These are phyloP conservation scores for Diplazon laetatorius DNA, from an alignment of 2,888 invertebrate genomes.

Conservation along the genomic window DNA sequence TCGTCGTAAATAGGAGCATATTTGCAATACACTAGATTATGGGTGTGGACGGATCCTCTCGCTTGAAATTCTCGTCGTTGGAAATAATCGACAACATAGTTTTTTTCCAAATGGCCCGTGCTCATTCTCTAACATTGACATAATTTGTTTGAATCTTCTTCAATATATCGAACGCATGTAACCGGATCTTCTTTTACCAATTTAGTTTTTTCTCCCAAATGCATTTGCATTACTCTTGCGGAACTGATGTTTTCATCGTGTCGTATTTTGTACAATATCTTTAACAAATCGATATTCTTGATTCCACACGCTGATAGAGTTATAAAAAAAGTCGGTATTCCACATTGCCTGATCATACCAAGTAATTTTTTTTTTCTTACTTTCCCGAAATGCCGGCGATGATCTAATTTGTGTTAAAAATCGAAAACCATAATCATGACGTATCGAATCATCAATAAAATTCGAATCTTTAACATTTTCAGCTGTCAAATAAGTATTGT, in stretches of 20 bases:
- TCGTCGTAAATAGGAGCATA: conserved; percentile 19
- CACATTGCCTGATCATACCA: too few species aligned
- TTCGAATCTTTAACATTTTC: neutral
- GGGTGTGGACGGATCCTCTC: conserved; percentile 25
- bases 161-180: conserved; percentile 36
- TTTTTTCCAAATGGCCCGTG: too few species aligned
- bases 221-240: conserved; percentile 25
- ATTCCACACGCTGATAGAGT: too few species aligned
- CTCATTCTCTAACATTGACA: too few species aligned
- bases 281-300: conserved; percentile 68
- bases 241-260: conserved; percentile 24
- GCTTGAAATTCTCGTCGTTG: conserved; percentile 57
- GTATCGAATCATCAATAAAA: conserved; percentile 33
- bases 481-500: conserved; percentile 2
- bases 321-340: too few species aligned
- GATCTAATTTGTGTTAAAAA: conserved; percentile 76
- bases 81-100: too few species aligned
- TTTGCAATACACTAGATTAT: conserved; percentile 34
- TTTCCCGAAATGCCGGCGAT: conserved; percentile 77
- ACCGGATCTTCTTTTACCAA: conserved; percentile 64
- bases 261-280: conserved; percentile 74
- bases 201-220: conserved; percentile 54
- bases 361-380: conserved; percentile 70
- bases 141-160: conserved; percentile 9
- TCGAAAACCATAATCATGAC: conserved; percentile 38